A percentile compares a stretch with the other conserved stretches of the same genome.
Evolutionary conservation across 1,140 invertebrate species (phyloP).

Genomic region (Trinorchestia longiramus): DNA sequence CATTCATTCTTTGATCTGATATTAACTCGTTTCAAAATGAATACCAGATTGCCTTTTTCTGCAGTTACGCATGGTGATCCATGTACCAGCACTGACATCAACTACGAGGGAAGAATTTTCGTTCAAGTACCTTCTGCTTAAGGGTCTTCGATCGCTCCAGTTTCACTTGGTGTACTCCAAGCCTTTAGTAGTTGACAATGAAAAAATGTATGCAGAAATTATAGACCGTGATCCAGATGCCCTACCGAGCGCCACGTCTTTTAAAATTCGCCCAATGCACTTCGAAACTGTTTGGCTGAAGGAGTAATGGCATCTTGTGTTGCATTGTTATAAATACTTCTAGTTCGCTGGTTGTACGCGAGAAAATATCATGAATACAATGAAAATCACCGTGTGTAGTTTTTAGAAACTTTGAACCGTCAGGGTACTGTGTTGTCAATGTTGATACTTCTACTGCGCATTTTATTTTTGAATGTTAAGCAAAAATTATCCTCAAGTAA

Average conservation of each 20-base stretch:
- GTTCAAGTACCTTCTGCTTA: conserved; percentile 53
- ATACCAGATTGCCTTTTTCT: not conserved
- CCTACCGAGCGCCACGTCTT: not conserved
- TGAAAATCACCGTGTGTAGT: no score
- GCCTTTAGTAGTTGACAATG: not conserved
- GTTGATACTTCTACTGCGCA: no score
- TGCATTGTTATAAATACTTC: no score
- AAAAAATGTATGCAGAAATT: not conserved
- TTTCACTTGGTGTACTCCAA: conserved; percentile 59
- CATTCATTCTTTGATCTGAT: no score
- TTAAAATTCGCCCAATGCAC: not conserved
- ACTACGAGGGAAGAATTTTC: conserved; percentile 35
- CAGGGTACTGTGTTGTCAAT: no score
- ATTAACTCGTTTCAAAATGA: no score
- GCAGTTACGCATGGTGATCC: conserved; percentile 59
- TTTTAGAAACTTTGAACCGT: no score
- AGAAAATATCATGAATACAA: no score
- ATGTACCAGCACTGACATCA: conserved; percentile 56
- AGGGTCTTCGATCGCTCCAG: conserved; percentile 58
- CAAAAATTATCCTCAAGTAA: no score
- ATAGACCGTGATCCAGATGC: not conserved
- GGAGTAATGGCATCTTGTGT: not conserved
- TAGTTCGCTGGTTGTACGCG: no score
- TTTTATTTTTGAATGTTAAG: no score
- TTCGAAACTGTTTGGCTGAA: conserved; percentile 35